Conservation (phyloP, 2,113 vertebrate species). For the Passerina amoena region DNA sequence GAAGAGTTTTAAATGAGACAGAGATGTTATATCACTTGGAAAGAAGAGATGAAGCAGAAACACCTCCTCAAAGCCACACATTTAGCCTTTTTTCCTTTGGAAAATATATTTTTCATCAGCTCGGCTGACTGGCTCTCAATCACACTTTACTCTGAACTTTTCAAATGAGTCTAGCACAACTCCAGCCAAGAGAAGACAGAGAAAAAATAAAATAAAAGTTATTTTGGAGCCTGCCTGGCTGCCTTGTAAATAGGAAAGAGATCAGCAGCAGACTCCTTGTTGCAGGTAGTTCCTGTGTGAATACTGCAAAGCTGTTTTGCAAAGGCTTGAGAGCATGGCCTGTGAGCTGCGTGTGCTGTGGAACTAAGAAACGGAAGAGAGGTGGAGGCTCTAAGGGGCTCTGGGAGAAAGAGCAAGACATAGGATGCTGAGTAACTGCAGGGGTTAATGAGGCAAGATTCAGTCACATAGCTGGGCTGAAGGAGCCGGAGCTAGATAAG, state of each 20-base stretch:
- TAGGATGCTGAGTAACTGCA: not conserved
- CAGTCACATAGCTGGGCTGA: not conserved
- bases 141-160: not conserved
- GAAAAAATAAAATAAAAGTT: not conserved
- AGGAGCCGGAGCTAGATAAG: not conserved
- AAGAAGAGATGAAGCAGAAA: not conserved
- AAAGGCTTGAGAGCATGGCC: not conserved
- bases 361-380: not conserved
- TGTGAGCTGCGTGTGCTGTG: accelerated
- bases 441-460: not conserved
- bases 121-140: not conserved
- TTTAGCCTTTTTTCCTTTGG: not conserved
- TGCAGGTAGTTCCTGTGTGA: not conserved
- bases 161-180: not conserved
- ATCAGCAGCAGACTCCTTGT: not conserved
- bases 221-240: not conserved
- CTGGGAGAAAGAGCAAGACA: not conserved
- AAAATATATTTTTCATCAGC: not conserved
- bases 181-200: not conserved
- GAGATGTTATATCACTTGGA: not conserved
- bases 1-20: not conserved
- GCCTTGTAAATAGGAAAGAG: not conserved
- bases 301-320: not conserved
- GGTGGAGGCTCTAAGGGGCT: not conserved
- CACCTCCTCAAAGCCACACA: not conserved